Percentiles rank a stretch among this genome's conserved stretches.
These are phyloP conservation scores for Hypsopygia costalis DNA, from an alignment of 2,888 invertebrate species.

Conservation along the genomic window DNA sequence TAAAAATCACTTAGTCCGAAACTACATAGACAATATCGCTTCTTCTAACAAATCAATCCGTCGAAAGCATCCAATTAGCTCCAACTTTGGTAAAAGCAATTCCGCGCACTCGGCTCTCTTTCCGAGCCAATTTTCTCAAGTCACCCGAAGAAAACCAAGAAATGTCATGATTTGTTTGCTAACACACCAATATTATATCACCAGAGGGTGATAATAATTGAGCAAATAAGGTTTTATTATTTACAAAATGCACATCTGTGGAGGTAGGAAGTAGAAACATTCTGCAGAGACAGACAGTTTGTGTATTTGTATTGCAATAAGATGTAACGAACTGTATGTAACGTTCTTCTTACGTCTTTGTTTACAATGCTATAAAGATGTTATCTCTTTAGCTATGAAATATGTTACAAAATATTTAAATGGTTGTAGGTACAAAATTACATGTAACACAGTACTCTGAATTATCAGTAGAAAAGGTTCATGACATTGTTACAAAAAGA, in stretches of 20 bases:
- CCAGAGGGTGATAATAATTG: conserved; percentile 40
- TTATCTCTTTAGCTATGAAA: no score
- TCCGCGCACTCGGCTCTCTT: conserved; percentile 25
- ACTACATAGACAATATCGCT: not conserved
- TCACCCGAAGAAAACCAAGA: conserved; percentile 20
- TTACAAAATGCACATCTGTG: not conserved
- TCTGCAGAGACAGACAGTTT: not conserved
- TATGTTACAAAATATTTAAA: no score
- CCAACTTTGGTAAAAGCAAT: conserved; percentile 10
- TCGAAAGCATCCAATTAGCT: conserved; percentile 26
- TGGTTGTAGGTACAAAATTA: no score
- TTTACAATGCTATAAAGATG: no score
- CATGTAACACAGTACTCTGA: no score
- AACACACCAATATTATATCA: conserved; percentile 33
- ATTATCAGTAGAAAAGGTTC: no score
- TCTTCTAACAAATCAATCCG: conserved; percentile 13
- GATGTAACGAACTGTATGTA: no score
- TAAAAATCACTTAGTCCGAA: not conserved
- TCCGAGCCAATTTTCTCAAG: conserved; percentile 27
- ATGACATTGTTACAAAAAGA: no score
- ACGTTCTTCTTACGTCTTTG: no score
- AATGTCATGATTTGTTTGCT: conserved; percentile 22
- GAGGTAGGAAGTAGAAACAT: not conserved
- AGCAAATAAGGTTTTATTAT: conserved; percentile 23
- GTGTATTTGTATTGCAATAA: no score